Percentiles rank a stretch among this genome's conserved stretches.
These are phyloP conservation scores for Momotus momota DNA, from an alignment of 2,797 vertebrate species.

Conservation along the genomic window DNA sequence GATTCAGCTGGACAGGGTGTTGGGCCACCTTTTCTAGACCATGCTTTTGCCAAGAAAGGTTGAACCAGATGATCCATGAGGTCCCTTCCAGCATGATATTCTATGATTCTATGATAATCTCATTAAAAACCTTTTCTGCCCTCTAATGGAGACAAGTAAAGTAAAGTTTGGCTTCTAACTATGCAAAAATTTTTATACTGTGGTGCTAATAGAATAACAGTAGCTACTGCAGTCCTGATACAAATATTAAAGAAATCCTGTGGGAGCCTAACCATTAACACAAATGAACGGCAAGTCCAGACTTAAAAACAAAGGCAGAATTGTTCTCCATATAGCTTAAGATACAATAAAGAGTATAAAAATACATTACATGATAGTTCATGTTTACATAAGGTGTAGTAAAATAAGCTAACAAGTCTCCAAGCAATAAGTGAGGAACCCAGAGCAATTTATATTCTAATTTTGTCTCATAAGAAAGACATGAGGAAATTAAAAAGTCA, in stretches of 20 bases:
- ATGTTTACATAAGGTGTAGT: not conserved
- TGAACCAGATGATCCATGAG: not conserved
- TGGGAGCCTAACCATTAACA: not conserved
- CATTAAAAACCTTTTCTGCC: not conserved
- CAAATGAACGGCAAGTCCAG: not conserved
- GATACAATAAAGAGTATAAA: not conserved
- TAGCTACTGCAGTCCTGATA: not conserved
- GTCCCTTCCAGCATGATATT: not conserved
- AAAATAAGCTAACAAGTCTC: not conserved
- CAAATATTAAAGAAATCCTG: not conserved
- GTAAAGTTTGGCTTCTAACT: not conserved
- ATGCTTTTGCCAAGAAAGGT: not conserved
- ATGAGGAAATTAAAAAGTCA: not conserved
- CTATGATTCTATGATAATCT: not conserved
- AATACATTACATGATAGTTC: not conserved
- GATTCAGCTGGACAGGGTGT: not conserved
- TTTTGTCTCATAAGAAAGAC: not conserved
- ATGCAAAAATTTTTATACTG: not conserved
- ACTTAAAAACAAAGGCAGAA: not conserved
- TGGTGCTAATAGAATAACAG: not conserved
- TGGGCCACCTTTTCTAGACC: not conserved
- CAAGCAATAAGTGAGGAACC: slow-evolving; percentile 21
- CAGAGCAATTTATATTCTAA: slow-evolving; percentile 9
- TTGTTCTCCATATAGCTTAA: not conserved
- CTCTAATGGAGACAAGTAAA: not conserved